Conservation (phyloP, 2,113 vertebrate species). For the Brachyhypopomus occidentalis region DNA sequence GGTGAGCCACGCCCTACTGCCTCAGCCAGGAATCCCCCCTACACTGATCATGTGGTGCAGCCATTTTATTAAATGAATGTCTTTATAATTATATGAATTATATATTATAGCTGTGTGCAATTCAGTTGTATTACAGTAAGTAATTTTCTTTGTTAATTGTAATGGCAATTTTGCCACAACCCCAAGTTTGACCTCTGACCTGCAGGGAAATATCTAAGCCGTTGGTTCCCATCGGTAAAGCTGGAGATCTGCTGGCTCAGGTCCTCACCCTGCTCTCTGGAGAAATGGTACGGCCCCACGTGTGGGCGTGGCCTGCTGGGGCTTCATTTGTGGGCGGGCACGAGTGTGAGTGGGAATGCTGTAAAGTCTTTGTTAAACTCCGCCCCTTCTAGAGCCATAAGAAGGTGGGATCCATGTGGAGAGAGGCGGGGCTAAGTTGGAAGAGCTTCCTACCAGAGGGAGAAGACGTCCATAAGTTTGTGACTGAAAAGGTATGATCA, state of each 20-base stretch:
- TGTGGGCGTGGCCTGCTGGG: not conserved
- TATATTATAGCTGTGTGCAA: too few species aligned
- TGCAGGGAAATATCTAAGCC: conserved; percentile 90
- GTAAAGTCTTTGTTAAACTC: not conserved
- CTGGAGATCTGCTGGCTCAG: conserved; percentile 83
- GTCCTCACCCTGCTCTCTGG: conserved; percentile 90
- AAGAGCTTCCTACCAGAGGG: conserved; percentile 91
- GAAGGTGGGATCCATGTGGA: conserved; percentile 87
- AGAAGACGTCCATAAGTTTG: conserved; percentile 87
- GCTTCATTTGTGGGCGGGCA: not conserved
- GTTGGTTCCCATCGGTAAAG: conserved; percentile 84
- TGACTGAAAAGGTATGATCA: conserved; percentile 83
- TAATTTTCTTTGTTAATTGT: too few species aligned
- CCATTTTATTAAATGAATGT: too few species aligned
- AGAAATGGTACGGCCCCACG: conserved; percentile 80
- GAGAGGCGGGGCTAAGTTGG: conserved; percentile 90
- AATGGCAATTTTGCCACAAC: too few species aligned
- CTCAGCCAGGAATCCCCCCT: not conserved
- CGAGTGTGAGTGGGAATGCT: not conserved
- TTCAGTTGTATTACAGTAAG: too few species aligned
- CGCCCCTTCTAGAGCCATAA: conserved; percentile 83
- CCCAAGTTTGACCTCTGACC: not conserved
- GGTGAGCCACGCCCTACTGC: conserved; percentile 67
- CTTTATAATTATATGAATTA: too few species aligned
- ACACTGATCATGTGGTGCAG: not conserved